Percentiles rank a stretch among this genome's conserved stretches.
Evolutionary conservation across 2,797 vertebrate species (phyloP).

Genomic region (Danio tinwini): DNA sequence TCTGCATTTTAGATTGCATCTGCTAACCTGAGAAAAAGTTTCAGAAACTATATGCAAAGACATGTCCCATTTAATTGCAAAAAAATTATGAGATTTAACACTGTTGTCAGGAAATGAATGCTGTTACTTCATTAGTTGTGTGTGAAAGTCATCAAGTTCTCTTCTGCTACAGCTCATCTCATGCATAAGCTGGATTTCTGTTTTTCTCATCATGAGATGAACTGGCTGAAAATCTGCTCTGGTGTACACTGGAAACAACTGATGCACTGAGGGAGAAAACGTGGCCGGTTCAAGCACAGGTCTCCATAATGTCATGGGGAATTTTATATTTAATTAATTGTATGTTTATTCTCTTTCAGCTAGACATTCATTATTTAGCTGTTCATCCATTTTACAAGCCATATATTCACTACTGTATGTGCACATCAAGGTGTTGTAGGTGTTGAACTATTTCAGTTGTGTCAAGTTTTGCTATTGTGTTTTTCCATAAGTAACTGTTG

Average conservation of each 20-base stretch:
- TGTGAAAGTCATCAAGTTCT: conserved; percentile 27
- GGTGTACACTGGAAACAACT: conserved; percentile 23
- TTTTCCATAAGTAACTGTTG: too few relatives aligned
- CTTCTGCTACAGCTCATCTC: background rate
- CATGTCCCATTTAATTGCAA: background rate
- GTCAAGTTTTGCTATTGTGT: too few relatives aligned
- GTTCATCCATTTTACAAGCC: background rate
- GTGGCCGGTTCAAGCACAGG: conserved; percentile 23
- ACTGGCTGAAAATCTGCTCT: conserved; percentile 21
- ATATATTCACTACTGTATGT: too few relatives aligned
- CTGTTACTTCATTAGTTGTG: background rate
- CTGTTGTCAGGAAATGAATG: background rate
- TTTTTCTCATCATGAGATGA: conserved; percentile 39
- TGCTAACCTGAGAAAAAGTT: background rate
- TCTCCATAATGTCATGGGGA: background rate
- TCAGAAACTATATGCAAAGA: background rate
- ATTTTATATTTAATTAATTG: conserved; percentile 14
- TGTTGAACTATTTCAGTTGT: too few relatives aligned
- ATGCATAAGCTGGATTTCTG: conserved; percentile 31
- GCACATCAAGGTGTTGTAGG: too few relatives aligned
- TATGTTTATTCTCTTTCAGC: conserved; percentile 6
- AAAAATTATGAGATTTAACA: background rate
- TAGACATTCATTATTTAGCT: background rate
- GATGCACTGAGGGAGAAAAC: conserved; percentile 11
- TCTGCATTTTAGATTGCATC: too few relatives aligned